Evolutionary conservation across 2,888 invertebrate genomes (phyloP), one percentile per base, ranked within the genome.

Genomic region (Drosophila aldrichi): DNA sequence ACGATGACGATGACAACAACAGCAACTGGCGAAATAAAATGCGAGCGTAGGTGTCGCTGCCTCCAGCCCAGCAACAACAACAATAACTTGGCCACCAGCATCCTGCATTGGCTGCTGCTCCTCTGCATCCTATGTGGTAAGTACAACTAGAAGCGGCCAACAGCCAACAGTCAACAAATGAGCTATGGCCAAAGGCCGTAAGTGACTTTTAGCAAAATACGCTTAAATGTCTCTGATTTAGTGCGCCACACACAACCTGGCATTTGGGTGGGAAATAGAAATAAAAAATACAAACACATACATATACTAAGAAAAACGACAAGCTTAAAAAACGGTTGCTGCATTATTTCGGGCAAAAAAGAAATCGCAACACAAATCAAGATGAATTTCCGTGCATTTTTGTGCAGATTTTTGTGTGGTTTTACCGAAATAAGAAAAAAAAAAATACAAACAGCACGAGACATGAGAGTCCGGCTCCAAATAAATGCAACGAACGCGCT

Each of bases 321-420:
- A 10, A 10, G 18, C 16, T 41, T n/a, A 56, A 77, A 58, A 74
- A 74, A 62, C 34, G 58, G 44, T 56, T 65, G 70, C 51, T 58
- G 70, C 74, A 78, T 76, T 71, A 81, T 76, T 65, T 62, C 65
- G 68, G 3, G 6, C 18, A 5, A 20, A 43, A 18, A 34, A 48
- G 51, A 74, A 54, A 63, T 56, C 61, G 32, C 72, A 75, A 65
- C 81, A 79, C 81, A 86, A 87, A 88, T 87, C 86, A 87, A 85
- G 86, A 87, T 83, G 88, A 87, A 87, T 87, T 86, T 88, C 81
- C 81, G 82, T 81, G 74, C 74, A 86, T 86, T 85, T 85, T 70
- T 81, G 86, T 86, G 80, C 78, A 87, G 84, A 84, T 84, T 84
- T 84, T 68, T 76, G 38, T 70, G 66, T 63, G 60, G 70, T 52